Base-by-base conservation (phyloP, 2,888 invertebrate species). In the Argyresthia albistria region DNA sequence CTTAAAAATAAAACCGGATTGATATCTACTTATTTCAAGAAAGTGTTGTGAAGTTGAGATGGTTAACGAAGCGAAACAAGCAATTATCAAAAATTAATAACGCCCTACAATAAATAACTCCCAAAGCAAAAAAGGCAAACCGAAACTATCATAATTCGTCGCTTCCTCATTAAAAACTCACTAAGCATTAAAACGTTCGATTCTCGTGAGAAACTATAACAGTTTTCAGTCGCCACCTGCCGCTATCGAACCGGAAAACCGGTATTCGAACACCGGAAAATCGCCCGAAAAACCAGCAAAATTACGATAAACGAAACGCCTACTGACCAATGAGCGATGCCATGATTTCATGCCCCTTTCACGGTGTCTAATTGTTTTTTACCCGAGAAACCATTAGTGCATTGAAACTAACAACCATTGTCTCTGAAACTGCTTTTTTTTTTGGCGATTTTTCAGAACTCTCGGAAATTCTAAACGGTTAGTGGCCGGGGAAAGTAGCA, bases 251-350 rank as follows among this genome's bases (percentile, higher is more conserved):
- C 76, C 84, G 81, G 80, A 79, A 84, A 84, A 79, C 66, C 66
- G 67, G 74, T 76, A 77, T 60, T 70, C 82, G 80, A 84, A 80
- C 76, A 80, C 69, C 84, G 82, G 81, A 84, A 86, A 84, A 87
- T 84, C 80, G 72, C 67, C 73, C 71, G 50, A 53, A 80, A 82
- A 80, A 75, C 80, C 79, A 63, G 76, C 76, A 70, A 81, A 82
- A 81, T 81, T 77, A 69, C 69, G 70, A 73, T 69, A 74, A 76
- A 75, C 72, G 73, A 78, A 75, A 74, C 74, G 71, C 60, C 69
- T 69, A 68, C 63, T 64, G 57, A 70, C 72, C 74, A 75, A 78
- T 77, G 69, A 70, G 59, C 63, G 62, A 60, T 56, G 25, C 58
- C 60, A 60, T 61, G 69, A 80, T 77, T 78, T 76, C 67, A 77